Evolutionary conservation across 2,888 invertebrate species (phyloP).

Genomic region (Adineta ricciae): DNA sequence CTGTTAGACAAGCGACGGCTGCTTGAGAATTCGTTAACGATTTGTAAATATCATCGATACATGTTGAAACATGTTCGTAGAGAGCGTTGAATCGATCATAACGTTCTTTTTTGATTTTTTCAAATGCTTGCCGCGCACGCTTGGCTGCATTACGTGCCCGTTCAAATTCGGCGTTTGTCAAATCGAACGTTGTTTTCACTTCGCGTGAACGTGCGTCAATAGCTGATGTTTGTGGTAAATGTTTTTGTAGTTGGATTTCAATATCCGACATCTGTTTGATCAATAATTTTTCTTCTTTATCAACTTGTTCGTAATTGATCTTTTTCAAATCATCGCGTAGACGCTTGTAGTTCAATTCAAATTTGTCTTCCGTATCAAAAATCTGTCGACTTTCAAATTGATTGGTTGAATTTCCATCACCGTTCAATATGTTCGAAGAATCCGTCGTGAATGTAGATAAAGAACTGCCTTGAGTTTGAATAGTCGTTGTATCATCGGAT

Average conservation of each 20-base stretch:
- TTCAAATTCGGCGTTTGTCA: conserved; percentile 93
- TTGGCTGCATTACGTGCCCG: conserved; percentile 80
- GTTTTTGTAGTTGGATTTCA: conserved; percentile 10
- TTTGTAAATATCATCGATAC: conserved; percentile 96
- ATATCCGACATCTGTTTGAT: not conserved
- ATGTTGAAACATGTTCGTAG: conserved; percentile 90
- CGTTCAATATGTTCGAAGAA: not conserved
- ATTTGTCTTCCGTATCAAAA: not conserved
- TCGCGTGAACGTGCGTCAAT: conserved; percentile 10
- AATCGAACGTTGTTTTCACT: conserved; percentile 26
- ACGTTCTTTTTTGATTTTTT: conserved; percentile 82
- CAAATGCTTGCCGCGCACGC: conserved; percentile 83
- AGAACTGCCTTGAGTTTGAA: not conserved
- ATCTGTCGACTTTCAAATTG: not conserved
- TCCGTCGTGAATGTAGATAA: not conserved
- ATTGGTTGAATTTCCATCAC: not conserved
- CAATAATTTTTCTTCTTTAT: not conserved
- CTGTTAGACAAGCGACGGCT: conserved; percentile 85
- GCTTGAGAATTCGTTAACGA: conserved; percentile 84
- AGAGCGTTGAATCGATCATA: conserved; percentile 85
- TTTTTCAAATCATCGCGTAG: conserved; percentile 57
- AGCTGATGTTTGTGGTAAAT: conserved; percentile 1
- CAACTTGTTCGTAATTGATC: conserved; percentile 37
- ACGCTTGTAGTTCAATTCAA: not conserved
- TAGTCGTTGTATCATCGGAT: not conserved